Evolutionary conservation across 2,797 vertebrate species (phyloP), one percentile per base, ranked within the genome.

Genomic region (Numenius phaeopus): DNA sequence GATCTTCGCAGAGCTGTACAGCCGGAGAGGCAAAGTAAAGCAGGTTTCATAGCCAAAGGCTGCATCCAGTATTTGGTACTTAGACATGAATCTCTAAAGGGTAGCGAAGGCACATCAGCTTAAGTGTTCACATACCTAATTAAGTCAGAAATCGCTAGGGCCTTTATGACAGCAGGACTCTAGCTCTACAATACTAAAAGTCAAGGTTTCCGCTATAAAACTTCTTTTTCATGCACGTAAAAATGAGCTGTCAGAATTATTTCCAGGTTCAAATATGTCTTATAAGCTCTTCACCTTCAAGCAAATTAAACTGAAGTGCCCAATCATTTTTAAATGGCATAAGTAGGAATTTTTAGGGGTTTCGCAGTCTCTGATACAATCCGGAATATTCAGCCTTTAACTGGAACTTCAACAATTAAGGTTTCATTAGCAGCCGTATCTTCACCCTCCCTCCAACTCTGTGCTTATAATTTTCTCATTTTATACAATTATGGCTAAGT

Each of bases 301-400:
- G 84, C 44, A 95, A 96, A 96, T 96, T 87, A 91, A 85, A 87
- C 26, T 91, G 75, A 94, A 96, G 94, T 95, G 84, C 61, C 84
- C 84, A 89, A 87, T 93, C 90, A 95, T 85, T 89, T 96, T 87
- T 64, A 96, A 96, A 90, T 89, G 72, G 67, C 82, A n/a, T 27
- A 46, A 23, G 40, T 42, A 76, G n/a, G 57, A 72, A 89, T 67
- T 89, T 82, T 90, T n/a, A 83, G 40, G 37, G 32, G 32, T 39
- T 14, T 9, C 59, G 15, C 47, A 85, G 40, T 30, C 84, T 59
- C 72, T 64, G 79, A 61, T 49, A 62, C 55, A 66, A 40, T 46
- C 52, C 37, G 71, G 66, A 77, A 64, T 62, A 87, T 73, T 85
- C 67, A 89, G 21, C 44, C 59, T 80, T 79, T 76, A 84, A 66